phyloP scores from a whole-genome alignment of 2,888 invertebrate species.

The Electrophaes corylata region DNA sequence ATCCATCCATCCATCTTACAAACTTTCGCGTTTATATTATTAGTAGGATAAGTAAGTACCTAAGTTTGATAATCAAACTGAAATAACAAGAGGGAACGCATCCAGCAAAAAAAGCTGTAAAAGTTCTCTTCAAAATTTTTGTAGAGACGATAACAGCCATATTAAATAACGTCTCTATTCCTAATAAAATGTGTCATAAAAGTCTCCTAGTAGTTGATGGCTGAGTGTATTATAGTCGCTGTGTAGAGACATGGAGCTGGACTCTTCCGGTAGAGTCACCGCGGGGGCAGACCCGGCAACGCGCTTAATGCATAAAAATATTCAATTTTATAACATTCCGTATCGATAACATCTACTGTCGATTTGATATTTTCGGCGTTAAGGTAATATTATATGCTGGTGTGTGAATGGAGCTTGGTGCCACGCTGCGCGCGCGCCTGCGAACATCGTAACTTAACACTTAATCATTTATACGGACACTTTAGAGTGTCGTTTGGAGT shows the following conservation, averaged over 20 bases:
- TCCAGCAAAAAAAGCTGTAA: constrained; percentile 53
- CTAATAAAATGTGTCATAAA: constrained; percentile 74
- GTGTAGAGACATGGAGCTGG: background rate
- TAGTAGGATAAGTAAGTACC: too few relatives aligned
- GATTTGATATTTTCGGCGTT: constrained; percentile 83
- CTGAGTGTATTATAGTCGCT: constrained; percentile 35
- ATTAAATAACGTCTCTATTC: constrained; percentile 83
- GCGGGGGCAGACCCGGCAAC: constrained; percentile 63
- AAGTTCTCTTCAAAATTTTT: constrained; percentile 59
- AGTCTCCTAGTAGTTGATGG: constrained; percentile 52
- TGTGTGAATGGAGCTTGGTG: constrained; percentile 71
- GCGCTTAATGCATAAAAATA: constrained; percentile 76
- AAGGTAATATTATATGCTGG: constrained; percentile 76
- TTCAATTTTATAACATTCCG: constrained; percentile 82
- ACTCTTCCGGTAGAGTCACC: constrained; percentile 64
- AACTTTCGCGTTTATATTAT: too few relatives aligned
- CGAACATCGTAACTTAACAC: constrained; percentile 80
- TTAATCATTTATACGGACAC: constrained; percentile 80
- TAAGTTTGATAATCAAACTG: too few relatives aligned
- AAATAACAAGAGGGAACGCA: constrained; percentile 27
- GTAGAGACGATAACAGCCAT: constrained; percentile 77
- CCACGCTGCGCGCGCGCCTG: constrained; percentile 75
- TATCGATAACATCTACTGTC: constrained; percentile 81
- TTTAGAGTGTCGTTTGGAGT: constrained; percentile 65
- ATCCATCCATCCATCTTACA: too few relatives aligned